phyloP scores from a whole-genome alignment of 1,140 invertebrate species.

The Leptonema lineaticorne region DNA sequence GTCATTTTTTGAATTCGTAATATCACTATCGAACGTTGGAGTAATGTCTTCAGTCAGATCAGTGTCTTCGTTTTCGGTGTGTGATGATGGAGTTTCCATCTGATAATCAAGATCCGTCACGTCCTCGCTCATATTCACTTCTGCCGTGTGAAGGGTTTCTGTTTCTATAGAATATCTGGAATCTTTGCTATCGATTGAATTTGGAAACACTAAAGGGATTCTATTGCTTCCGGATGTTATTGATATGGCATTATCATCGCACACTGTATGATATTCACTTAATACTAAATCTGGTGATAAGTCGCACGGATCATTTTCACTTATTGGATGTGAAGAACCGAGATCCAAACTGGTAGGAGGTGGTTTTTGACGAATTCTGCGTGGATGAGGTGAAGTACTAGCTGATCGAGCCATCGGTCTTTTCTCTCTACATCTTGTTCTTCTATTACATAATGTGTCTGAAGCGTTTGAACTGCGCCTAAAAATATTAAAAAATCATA shows the following conservation, averaged over 20 bases:
- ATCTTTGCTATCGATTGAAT: constrained; percentile 34
- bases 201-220: neutral
- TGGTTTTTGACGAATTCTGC: neutral
- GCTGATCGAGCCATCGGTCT: constrained; percentile 29
- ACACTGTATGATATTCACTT: constrained; percentile 40
- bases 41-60: constrained; percentile 36
- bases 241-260: constrained; percentile 31
- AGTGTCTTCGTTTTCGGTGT: constrained; percentile 35
- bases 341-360: constrained; percentile 29
- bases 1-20: constrained; percentile 30
- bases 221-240: neutral
- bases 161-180: constrained; percentile 37
- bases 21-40: constrained; percentile 32
- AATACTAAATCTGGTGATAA: constrained; percentile 30
- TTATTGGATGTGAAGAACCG: constrained; percentile 12
- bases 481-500: constrained; percentile 13
- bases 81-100: constrained; percentile 31
- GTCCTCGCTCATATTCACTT: constrained; percentile 38
- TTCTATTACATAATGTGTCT: constrained; percentile 45
- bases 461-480: constrained; percentile 48
- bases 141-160: constrained; percentile 37
- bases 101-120: constrained; percentile 32
- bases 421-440: constrained; percentile 42
- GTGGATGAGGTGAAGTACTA: constrained; percentile 35
- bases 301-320: constrained; percentile 29